Evolutionary conservation across 2,888 invertebrate genomes (phyloP), one percentile per base, ranked within the genome.

Genomic region (Trachelus tabidus): DNA sequence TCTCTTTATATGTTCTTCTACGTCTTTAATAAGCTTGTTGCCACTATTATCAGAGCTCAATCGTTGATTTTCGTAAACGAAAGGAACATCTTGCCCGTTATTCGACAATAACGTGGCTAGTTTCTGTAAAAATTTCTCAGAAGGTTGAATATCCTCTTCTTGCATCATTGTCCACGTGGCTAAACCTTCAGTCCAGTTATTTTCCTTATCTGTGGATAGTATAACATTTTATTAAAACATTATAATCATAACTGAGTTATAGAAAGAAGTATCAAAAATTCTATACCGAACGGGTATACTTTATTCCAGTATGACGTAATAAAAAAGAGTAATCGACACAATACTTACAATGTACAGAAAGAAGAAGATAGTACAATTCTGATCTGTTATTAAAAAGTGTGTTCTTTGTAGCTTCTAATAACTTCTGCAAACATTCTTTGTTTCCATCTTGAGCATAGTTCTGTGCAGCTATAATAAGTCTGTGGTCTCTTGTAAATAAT

Each of bases 151-250:
- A 81, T 95, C 94, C 87, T 98, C 97, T 89, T 98, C 97, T 91
- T 97, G 97, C 92, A 97, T 94, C 86, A 95, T 92, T 0, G 95
- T 96, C 97, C 97, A 97, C 4, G 97, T 92, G 1, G 94, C 94
- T 12, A 96, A 88, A 0, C 96, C 97, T 89, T 96, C 96, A 75
- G 96, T 94, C 0, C 94, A 93, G 85, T 97, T 94, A 69, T 95
- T 93, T 0, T 94, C 93, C 85, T 95, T 95, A 87, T 94, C 92
- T 92, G 78, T 23, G 79, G 23, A 1, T 15, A 40, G 40, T 23
- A 15, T 40, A 9, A 77, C 4, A 35, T 34, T 73, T 69, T 40
- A 73, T 68, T n/a, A 9, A 73, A 76, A n/a, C 34, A 33, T 33
- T 30, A 4, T 30, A 69, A 15, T 34, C 56, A 75, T 56, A 76